These are phyloP conservation scores for Charanyca ferruginea DNA, from an alignment of 2,888 invertebrate genomes.

Conservation along the genomic window DNA sequence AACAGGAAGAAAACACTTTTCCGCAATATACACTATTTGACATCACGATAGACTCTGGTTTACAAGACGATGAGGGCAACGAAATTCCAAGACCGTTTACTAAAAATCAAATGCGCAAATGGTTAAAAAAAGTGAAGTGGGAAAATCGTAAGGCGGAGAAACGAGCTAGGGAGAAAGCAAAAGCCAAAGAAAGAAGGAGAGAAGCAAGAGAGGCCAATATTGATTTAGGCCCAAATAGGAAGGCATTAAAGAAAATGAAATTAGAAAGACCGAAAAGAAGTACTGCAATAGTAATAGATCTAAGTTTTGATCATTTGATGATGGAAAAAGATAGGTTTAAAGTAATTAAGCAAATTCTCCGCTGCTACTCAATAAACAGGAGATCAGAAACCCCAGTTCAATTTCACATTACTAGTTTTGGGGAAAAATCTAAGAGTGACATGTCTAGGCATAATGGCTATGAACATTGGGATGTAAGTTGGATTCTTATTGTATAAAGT, in stretches of 20 bases:
- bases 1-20: conserved; percentile 66
- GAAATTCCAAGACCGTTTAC: conserved; percentile 87
- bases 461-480: conserved; percentile 97
- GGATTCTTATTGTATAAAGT: conserved; percentile 2
- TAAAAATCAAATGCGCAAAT: conserved; percentile 93
- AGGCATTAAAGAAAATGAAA: conserved; percentile 94
- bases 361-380: conserved; percentile 97
- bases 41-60: conserved; percentile 84
- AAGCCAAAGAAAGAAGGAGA: conserved; percentile 93
- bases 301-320: conserved; percentile 98
- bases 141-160: conserved; percentile 93
- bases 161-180: conserved; percentile 93
- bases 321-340: conserved; percentile 96
- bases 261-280: conserved; percentile 93
- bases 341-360: conserved; percentile 96
- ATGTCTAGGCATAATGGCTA: conserved; percentile 96
- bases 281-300: conserved; percentile 95
- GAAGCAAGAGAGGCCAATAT: conserved; percentile 94
- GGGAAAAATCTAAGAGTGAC: conserved; percentile 93
- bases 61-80: conserved; percentile 85
- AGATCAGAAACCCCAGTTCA: conserved; percentile 95
- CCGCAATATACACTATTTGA: conserved; percentile 84
- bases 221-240: conserved; percentile 95
- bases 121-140: conserved; percentile 94
- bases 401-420: conserved; percentile 95